Percentiles rank a stretch among this genome's conserved stretches.
Conservation (phyloP, 1,140 invertebrate genomes). For the Cephus cinctus region DNA sequence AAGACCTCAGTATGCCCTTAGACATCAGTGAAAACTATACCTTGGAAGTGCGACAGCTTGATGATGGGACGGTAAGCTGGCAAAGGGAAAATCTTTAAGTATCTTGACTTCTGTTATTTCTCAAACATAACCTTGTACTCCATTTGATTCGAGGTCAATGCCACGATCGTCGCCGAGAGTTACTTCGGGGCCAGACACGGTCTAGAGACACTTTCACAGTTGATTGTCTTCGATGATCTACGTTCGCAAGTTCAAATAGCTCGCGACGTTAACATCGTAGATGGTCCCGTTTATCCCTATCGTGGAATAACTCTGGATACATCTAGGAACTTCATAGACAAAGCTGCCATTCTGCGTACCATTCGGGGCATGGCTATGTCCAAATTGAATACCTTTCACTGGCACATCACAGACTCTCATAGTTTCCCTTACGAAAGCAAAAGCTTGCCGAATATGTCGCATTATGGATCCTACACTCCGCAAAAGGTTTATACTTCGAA, state of each 20-base stretch:
- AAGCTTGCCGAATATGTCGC: conserved; percentile 66
- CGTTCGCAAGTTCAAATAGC: conserved; percentile 61
- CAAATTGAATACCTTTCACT: conserved; percentile 85
- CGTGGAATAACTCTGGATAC: conserved; percentile 78
- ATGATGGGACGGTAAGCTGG: conserved; percentile 49
- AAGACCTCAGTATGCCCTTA: conserved; percentile 50
- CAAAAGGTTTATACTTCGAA: conserved; percentile 62
- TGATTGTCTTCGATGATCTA: conserved; percentile 72
- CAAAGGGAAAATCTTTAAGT: conserved; percentile 2
- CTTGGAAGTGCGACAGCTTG: conserved; percentile 54
- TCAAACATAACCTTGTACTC: background rate
- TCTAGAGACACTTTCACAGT: conserved; percentile 75
- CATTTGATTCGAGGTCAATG: conserved; percentile 47
- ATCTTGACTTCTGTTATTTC: background rate
- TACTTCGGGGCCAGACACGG: conserved; percentile 77
- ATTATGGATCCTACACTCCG: conserved; percentile 71
- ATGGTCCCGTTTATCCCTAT: conserved; percentile 73
- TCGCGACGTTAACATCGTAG: conserved; percentile 61
- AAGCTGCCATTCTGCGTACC: conserved; percentile 69
- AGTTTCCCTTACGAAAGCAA: conserved; percentile 78
- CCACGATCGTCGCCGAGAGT: conserved; percentile 61
- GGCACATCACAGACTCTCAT: conserved; percentile 88
- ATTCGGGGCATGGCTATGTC: conserved; percentile 78
- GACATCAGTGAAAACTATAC: conserved; percentile 70
- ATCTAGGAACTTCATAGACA: conserved; percentile 70